These are phyloP conservation scores for Tachypleus tridentatus DNA, from an alignment of 1,140 invertebrate species.

Conservation along the genomic window DNA sequence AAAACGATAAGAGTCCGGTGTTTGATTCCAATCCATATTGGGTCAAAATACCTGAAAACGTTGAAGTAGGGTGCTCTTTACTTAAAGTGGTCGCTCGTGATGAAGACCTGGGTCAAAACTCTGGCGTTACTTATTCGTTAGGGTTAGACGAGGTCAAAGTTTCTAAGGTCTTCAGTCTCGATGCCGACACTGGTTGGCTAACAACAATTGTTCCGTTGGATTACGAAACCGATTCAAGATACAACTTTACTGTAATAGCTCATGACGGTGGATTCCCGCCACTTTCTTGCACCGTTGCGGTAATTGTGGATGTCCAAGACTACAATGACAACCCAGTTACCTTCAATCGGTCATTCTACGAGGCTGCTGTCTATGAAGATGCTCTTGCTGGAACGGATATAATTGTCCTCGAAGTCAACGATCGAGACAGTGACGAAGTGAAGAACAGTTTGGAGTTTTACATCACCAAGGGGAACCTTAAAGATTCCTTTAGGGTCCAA, in stretches of 20 bases:
- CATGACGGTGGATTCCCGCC: slow-evolving; percentile 88
- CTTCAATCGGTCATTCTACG: slow-evolving; percentile 54
- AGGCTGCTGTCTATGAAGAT: slow-evolving; percentile 59
- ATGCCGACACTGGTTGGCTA: slow-evolving; percentile 74
- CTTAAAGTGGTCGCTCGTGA: slow-evolving; percentile 71
- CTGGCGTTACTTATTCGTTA: slow-evolving; percentile 25
- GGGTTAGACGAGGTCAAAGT: slow-evolving; percentile 41
- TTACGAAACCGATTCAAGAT: slow-evolving; percentile 86
- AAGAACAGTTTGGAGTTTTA: slow-evolving; percentile 17
- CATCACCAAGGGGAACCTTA: slow-evolving; percentile 26
- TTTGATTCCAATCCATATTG: slow-evolving; percentile 70
- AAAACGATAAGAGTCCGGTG: slow-evolving; percentile 55
- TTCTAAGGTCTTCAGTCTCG: slow-evolving; percentile 48
- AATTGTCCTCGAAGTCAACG: slow-evolving; percentile 40
- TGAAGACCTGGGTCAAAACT: slow-evolving; percentile 38
- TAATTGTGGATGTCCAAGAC: slow-evolving; percentile 88
- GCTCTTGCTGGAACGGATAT: slow-evolving; percentile 60
- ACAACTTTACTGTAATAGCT: slow-evolving; percentile 86
- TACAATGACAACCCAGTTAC: slow-evolving; percentile 78
- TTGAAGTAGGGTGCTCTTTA: slow-evolving; percentile 59
- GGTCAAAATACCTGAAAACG: slow-evolving; percentile 64
- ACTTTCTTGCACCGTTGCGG: slow-evolving; percentile 81
- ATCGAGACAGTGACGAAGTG: slow-evolving; percentile 19
- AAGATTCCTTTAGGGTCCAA: slow-evolving; percentile 27
- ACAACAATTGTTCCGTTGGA: slow-evolving; percentile 59